Evolutionary conservation across 30 jellyfish, hydroid and myxozoan species (phyloP).

Genomic region (Hydractinia symbiolongicarpus): DNA sequence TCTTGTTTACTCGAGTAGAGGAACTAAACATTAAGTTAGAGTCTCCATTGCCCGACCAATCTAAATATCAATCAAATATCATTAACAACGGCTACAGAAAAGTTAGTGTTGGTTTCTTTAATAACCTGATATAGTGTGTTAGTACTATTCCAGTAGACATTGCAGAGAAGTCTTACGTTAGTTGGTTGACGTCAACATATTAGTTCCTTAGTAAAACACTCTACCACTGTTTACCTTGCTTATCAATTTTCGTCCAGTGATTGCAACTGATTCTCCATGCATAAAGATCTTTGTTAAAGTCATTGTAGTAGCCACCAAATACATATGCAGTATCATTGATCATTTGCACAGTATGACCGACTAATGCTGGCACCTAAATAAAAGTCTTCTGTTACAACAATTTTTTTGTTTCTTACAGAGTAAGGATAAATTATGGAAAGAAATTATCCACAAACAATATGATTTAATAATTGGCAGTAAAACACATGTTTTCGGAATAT

Average conservation of each 20-base stretch:
- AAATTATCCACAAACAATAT: no score
- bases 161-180: no score
- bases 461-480: no score
- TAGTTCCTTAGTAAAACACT: no score
- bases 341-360: slow-evolving; percentile 58
- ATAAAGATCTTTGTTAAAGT: slow-evolving; percentile 42
- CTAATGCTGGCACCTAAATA: slow-evolving; percentile 52
- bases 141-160: no score
- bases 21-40: slow-evolving; percentile 7
- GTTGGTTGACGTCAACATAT: no score
- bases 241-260: slow-evolving; percentile 42
- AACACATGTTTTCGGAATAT: no score
- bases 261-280: slow-evolving; percentile 59
- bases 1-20: slow-evolving; percentile 23
- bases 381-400: no score
- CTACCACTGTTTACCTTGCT: slow-evolving; percentile 27
- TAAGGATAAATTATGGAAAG: no score
- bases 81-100: not conserved
- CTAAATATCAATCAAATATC: not conserved
- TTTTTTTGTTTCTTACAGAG: no score
- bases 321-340: slow-evolving; percentile 41
- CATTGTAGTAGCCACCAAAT: slow-evolving; percentile 72
- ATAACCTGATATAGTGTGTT: no score
- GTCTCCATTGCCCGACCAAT: not conserved
- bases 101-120: no score